Evolutionary conservation across 92 coral and sea anemone genomes (phyloP).

Genomic region (Epizoanthus fatuus): DNA sequence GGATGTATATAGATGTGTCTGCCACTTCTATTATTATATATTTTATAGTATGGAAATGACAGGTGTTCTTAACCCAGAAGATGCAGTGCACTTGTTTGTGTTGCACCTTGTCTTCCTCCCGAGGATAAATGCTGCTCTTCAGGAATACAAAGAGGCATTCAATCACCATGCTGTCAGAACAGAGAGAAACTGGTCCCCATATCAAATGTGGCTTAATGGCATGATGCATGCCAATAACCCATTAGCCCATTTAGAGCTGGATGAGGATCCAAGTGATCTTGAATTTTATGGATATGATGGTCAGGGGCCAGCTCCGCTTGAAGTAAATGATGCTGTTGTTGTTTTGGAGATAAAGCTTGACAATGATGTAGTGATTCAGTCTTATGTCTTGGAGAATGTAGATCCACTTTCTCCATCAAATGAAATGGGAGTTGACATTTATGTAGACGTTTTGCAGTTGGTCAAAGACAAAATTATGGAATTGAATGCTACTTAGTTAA

Average conservation of each 20-base stretch:
- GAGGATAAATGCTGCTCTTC: conserved; percentile 33
- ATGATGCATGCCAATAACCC: conserved; percentile 79
- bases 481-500: too few species aligned
- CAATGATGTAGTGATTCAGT: too few species aligned
- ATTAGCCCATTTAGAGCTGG: conserved; percentile 38
- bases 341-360: too few species aligned
- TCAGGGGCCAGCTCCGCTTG: conserved; percentile 62
- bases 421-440: conserved; percentile 16
- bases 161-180: conserved; percentile 72
- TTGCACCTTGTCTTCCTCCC: too few species aligned
- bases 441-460: conserved; percentile 1
- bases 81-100: too few species aligned
- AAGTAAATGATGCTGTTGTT: not conserved
- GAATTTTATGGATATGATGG: conserved; percentile 64
- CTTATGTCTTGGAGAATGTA: not conserved
- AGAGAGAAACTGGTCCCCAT: conserved; percentile 78
- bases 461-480: too few species aligned
- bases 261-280: conserved; percentile 56
- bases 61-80: too few species aligned
- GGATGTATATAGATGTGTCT: too few species aligned
- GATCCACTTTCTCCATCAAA: not conserved
- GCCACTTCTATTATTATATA: too few species aligned
- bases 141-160: conserved; percentile 71
- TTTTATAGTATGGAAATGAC: too few species aligned
- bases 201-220: conserved; percentile 83